Percentiles rank a stretch among this genome's conserved stretches.
Evolutionary conservation across 2,797 vertebrate genomes (phyloP).

Genomic region (Pipistrellus nathusii): DNA sequence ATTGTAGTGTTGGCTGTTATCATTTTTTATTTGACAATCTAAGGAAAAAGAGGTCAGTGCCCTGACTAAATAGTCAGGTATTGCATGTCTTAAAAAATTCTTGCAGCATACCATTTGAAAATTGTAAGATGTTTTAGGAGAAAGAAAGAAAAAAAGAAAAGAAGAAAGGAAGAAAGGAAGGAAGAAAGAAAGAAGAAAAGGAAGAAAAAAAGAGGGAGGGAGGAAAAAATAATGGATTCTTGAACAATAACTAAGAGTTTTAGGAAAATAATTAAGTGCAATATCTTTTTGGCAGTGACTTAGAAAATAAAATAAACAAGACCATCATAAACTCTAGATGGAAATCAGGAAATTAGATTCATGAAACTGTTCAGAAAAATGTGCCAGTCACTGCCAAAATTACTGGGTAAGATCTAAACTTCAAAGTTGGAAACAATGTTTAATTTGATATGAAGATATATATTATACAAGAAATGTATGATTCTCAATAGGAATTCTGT

Average conservation of each 20-base stretch:
- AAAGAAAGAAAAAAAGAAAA: neutral
- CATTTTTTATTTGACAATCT: neutral
- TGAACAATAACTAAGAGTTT: slow-evolving; percentile 13
- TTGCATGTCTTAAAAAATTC: neutral
- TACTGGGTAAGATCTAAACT: neutral
- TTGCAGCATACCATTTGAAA: neutral
- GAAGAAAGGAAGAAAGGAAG: neutral
- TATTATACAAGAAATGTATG: neutral
- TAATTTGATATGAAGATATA: slow-evolving; percentile 14
- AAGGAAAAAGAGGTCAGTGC: neutral
- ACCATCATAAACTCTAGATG: slow-evolving; percentile 1
- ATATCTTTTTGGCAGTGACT: slow-evolving; percentile 2
- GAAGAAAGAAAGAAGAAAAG: accelerated
- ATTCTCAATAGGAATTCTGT: slow-evolving; percentile 18
- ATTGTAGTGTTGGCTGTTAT: neutral
- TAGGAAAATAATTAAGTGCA: neutral
- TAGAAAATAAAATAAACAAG: slow-evolving; percentile 18
- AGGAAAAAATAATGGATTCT: neutral
- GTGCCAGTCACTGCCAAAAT: neutral
- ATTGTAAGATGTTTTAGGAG: neutral
- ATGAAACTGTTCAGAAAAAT: slow-evolving; percentile 36
- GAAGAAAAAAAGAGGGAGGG: accelerated
- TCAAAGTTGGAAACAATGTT: slow-evolving; percentile 16
- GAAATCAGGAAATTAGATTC: slow-evolving; percentile 22
- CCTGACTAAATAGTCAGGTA: neutral